A percentile compares a stretch with the other conserved stretches of the same genome.
These are phyloP conservation scores for Sorex fumeus DNA, from an alignment of 2,113 vertebrate species.

Conservation along the genomic window DNA sequence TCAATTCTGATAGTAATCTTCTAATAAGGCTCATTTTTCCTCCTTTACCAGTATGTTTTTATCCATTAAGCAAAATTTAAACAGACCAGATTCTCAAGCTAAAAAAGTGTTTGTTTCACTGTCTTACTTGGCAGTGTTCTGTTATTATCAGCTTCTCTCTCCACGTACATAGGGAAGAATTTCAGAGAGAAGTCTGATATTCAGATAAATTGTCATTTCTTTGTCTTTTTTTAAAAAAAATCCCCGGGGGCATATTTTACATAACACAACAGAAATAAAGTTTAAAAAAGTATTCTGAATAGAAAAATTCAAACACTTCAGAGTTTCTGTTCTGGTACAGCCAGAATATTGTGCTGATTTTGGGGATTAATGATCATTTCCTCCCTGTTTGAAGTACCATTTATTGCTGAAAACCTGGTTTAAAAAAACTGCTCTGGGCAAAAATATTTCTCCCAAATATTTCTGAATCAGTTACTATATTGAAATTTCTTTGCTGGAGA, in stretches of 20 bases:
- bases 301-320: background rate
- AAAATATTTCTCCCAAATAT: conserved; percentile 18
- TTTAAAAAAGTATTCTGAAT: too few relatives aligned
- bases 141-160: background rate
- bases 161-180: too few relatives aligned
- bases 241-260: background rate
- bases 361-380: background rate
- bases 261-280: background rate
- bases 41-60: background rate
- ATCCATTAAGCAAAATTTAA: background rate
- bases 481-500: background rate
- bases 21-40: background rate
- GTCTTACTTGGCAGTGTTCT: conserved; percentile 12
- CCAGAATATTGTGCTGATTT: background rate
- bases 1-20: background rate
- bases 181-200: background rate
- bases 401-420: conserved; percentile 38
- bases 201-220: conserved; percentile 14
- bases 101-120: background rate
- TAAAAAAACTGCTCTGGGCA: conserved; percentile 6
- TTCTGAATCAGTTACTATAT: conserved; percentile 33
- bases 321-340: background rate
- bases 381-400: background rate
- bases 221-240: background rate
- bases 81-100: background rate